These are phyloP conservation scores for Lacerta viridis DNA, from an alignment of 2,797 vertebrate species.

Conservation along the genomic window DNA sequence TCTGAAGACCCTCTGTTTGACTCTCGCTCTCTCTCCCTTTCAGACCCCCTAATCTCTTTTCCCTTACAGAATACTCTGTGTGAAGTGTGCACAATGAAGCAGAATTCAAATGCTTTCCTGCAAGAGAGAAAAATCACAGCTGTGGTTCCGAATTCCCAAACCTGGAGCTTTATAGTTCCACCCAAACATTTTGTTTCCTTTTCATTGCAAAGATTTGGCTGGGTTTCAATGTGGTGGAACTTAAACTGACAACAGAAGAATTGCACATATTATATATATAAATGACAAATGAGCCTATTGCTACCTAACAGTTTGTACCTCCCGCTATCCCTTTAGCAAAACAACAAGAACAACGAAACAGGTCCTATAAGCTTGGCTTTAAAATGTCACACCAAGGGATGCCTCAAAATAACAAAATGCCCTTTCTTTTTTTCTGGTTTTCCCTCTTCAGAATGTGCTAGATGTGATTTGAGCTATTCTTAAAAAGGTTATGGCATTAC, in stretches of 20 bases:
- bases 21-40: too few relatives aligned
- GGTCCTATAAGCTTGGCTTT: not conserved
- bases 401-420: not conserved
- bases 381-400: not conserved
- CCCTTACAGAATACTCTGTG: conserved; percentile 23
- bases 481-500: not conserved
- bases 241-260: conserved; percentile 24
- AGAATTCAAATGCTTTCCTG: conserved; percentile 54
- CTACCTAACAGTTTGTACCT: not conserved
- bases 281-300: conserved; percentile 18
- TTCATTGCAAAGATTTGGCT: conserved; percentile 41
- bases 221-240: conserved; percentile 28
- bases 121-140: conserved; percentile 12
- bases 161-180: conserved; percentile 7
- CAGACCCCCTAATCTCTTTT: conserved; percentile 44
- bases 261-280: not conserved
- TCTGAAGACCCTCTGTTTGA: not conserved
- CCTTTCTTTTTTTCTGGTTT: not conserved
- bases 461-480: not conserved
- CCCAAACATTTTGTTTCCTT: conserved; percentile 36
- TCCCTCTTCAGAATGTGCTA: not conserved
- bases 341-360: not conserved
- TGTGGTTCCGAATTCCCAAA: conserved; percentile 27
- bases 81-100: conserved; percentile 40
- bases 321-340: conserved; percentile 6